Evolutionary conservation across 1,140 invertebrate species (phyloP).

Genomic region (Zaprionus davidi): DNA sequence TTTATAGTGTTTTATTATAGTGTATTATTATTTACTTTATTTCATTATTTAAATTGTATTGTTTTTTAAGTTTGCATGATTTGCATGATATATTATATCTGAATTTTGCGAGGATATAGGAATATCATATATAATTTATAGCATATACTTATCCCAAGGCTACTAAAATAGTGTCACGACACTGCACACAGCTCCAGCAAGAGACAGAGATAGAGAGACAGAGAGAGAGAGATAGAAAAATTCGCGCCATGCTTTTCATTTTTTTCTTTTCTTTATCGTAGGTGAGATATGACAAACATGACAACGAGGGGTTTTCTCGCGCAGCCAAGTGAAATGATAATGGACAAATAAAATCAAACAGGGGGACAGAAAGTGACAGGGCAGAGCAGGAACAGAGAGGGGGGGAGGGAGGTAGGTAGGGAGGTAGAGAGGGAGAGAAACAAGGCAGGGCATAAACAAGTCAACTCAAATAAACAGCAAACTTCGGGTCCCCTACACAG

Average conservation of each 20-base stretch:
- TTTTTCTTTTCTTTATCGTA: constrained; percentile 41
- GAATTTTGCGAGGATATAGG: too few species aligned
- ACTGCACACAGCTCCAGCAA: background rate
- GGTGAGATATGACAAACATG: constrained; percentile 56
- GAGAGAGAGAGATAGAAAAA: background rate
- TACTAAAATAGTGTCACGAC: background rate
- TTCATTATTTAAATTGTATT: too few species aligned
- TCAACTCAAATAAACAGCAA: constrained; percentile 32
- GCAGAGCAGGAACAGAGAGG: too few species aligned
- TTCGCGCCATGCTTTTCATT: constrained; percentile 12
- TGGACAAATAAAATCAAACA: constrained; percentile 54
- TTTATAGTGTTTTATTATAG: too few species aligned
- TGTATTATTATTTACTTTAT: too few species aligned
- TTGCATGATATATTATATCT: too few species aligned
- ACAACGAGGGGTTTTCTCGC: constrained; percentile 37
- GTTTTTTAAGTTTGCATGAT: too few species aligned
- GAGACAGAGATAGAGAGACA: background rate
- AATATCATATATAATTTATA: too few species aligned
- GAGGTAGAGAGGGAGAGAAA: background rate
- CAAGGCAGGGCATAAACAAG: constrained; percentile 30
- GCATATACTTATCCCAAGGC: background rate
- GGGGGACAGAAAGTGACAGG: constrained; percentile 22
- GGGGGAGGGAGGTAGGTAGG: background rate
- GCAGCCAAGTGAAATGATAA: constrained; percentile 50
- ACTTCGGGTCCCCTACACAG: background rate